phyloP scores from a whole-genome alignment of 2,797 vertebrate species.

The Sternotherus odoratus region DNA sequence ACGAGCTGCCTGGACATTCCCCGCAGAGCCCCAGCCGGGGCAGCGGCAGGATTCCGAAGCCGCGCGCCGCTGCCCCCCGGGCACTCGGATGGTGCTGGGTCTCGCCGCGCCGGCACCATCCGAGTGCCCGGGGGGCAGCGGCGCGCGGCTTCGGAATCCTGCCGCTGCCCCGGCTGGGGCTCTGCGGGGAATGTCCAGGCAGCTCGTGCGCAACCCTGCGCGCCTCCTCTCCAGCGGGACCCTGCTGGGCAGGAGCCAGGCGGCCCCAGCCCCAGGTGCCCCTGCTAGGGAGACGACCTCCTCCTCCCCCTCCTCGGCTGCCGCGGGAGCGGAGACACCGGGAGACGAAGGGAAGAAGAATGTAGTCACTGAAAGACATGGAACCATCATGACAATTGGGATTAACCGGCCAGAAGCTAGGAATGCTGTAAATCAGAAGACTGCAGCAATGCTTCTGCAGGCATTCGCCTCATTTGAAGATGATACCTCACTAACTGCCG shows the following conservation, averaged over 20 bases:
- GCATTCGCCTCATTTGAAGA: conserved; percentile 76
- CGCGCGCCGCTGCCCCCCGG: too few species aligned
- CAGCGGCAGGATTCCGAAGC: neutral
- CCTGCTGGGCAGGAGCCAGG: too few species aligned
- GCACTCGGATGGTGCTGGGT: too few species aligned
- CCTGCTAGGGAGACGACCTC: neutral
- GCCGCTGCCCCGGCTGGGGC: neutral
- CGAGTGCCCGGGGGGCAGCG: too few species aligned
- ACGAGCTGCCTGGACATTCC: neutral
- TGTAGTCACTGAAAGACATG: conserved; percentile 77
- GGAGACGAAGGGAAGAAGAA: conserved; percentile 55
- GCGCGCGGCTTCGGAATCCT: neutral
- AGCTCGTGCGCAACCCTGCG: neutral
- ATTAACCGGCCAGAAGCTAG: conserved; percentile 83
- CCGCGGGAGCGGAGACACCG: neutral
- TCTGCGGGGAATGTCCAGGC: neutral
- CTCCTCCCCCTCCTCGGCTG: neutral
- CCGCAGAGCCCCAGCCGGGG: neutral
- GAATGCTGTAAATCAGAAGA: conserved; percentile 82
- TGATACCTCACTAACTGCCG: conserved; percentile 71
- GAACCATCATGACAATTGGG: conserved; percentile 73
- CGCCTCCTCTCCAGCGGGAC: neutral
- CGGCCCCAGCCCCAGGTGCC: neutral
- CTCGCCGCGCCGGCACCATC: too few species aligned
- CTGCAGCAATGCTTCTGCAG: conserved; percentile 73